Evolutionary conservation across 2,888 invertebrate species (phyloP).

Genomic region (Blastobasis lacticolella): DNA sequence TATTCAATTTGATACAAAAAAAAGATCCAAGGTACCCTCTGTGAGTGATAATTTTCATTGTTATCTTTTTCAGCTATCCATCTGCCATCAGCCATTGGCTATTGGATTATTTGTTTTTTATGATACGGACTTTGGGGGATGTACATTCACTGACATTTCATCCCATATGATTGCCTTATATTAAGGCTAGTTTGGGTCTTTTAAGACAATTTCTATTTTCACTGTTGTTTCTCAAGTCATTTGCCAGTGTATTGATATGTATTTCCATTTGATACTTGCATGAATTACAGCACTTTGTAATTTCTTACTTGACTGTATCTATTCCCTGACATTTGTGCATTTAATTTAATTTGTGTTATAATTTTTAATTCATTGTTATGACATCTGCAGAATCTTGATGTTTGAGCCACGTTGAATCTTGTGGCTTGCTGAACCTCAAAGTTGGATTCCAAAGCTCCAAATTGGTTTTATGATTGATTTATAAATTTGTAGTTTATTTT

Average conservation of each 20-base stretch:
- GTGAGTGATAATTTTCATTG: no score
- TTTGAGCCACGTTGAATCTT: neutral
- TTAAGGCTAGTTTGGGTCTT: neutral
- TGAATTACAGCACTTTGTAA: neutral
- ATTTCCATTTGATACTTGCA: neutral
- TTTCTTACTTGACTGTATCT: neutral
- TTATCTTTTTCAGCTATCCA: no score
- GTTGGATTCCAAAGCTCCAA: constrained; percentile 9
- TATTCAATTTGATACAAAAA: no score
- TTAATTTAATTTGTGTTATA: constrained; percentile 1
- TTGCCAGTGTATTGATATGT: neutral
- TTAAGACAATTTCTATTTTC: neutral
- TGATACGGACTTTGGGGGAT: no score
- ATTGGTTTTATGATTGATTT: constrained; percentile 8
- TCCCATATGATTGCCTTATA: no score
- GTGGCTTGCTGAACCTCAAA: constrained; percentile 6
- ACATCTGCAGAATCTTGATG: constrained; percentile 2
- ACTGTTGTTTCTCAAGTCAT: neutral
- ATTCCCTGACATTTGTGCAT: neutral
- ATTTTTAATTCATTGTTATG: constrained; percentile 5
- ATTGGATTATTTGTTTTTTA: no score
- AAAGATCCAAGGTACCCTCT: no score
- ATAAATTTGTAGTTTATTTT: constrained; percentile 3
- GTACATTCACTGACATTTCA: no score
- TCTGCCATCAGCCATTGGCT: no score